These are phyloP conservation scores for Bostrychus sinensis DNA, from an alignment of 2,113 vertebrate species.

Conservation along the genomic window DNA sequence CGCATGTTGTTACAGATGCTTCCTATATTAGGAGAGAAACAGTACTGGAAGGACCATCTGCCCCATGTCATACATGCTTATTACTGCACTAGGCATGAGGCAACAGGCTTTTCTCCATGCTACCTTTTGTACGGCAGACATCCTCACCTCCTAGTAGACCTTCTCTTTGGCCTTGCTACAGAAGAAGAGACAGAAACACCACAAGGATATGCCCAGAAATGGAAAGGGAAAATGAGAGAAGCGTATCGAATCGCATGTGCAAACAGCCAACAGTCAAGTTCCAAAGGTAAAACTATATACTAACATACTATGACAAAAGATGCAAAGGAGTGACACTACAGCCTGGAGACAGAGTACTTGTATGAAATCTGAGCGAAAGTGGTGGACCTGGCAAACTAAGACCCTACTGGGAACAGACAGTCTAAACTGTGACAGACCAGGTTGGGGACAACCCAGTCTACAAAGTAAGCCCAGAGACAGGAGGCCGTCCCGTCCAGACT, in stretches of 20 bases:
- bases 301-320: neutral
- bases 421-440: neutral
- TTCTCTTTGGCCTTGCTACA: neutral
- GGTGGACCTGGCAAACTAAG: neutral
- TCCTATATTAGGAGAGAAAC: neutral
- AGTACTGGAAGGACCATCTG: neutral
- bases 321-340: neutral
- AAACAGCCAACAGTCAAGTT: conserved; percentile 1
- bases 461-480: neutral
- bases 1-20: neutral
- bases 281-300: neutral
- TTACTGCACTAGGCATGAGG: neutral
- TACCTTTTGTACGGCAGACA: neutral
- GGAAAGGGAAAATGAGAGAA: neutral
- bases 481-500: neutral
- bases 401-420: neutral
- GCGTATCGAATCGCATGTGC: neutral
- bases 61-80: neutral
- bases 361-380: neutral
- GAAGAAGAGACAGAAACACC: neutral
- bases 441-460: neutral
- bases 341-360: neutral
- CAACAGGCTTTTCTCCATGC: neutral
- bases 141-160: neutral
- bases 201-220: neutral